Percentiles rank a stretch among this genome's conserved stretches.
Evolutionary conservation across 2,113 vertebrate species (phyloP).

Genomic region (Danio rerio): GRCz12tu NC_133177.1:7249501-7250000

Average conservation of each 20-base stretch:
- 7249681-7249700: conserved; percentile 90
- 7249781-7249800: no score
- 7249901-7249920: no score
- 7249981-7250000: no score
- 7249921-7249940: no score
- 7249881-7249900: no score
- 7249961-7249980: no score
- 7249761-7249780: background rate
- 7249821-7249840: no score
- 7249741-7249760: background rate
- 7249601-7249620: conserved; percentile 74
- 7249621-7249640: conserved; percentile 97
- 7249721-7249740: background rate
- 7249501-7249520: background rate
- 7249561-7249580: background rate
- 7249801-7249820: no score
- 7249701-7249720: conserved; percentile 89
- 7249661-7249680: conserved; percentile 90
- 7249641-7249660: conserved; percentile 98
- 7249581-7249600: background rate
- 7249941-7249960: no score
- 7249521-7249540: background rate
- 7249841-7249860: no score
- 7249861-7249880: no score
- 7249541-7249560: background rate